A percentile compares a stretch with the other conserved stretches of the same genome.
phyloP scores from a whole-genome alignment of 2,113 vertebrate genomes.

The Gorsachius goisagi region DNA sequence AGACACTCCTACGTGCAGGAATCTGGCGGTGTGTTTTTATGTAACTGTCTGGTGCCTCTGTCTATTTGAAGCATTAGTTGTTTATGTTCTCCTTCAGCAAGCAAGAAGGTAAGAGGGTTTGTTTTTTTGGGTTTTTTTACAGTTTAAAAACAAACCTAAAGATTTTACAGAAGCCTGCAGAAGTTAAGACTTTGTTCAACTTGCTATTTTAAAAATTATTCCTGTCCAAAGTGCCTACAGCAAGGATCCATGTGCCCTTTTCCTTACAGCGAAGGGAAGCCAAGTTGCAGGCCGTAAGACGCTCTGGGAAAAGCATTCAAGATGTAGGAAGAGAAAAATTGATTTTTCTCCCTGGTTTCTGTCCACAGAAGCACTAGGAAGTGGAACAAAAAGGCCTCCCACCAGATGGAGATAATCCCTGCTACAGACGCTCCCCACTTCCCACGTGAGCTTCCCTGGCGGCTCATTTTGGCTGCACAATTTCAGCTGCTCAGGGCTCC shows the following conservation, averaged over 20 bases:
- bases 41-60: slow-evolving; percentile 37
- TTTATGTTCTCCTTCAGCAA: background rate
- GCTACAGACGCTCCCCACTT: background rate
- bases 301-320: background rate
- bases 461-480: rapidly evolving
- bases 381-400: background rate
- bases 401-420: background rate
- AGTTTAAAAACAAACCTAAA: background rate
- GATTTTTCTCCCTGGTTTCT: background rate
- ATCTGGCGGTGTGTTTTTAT: slow-evolving; percentile 32
- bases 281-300: background rate
- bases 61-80: slow-evolving; percentile 12
- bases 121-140: background rate
- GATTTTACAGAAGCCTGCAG: background rate
- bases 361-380: background rate
- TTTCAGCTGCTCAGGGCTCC: background rate
- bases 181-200: background rate
- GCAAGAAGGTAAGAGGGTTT: background rate
- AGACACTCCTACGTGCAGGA: slow-evolving; percentile 20
- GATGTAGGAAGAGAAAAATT: background rate
- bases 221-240: background rate
- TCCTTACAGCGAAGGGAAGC: background rate
- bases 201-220: background rate
- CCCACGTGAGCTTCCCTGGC: rapidly evolving
- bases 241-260: background rate